A percentile compares a stretch with the other conserved stretches of the same genome.
Evolutionary conservation across 2,888 invertebrate genomes (phyloP).

Genomic region (Cantharis flavilabris): DNA sequence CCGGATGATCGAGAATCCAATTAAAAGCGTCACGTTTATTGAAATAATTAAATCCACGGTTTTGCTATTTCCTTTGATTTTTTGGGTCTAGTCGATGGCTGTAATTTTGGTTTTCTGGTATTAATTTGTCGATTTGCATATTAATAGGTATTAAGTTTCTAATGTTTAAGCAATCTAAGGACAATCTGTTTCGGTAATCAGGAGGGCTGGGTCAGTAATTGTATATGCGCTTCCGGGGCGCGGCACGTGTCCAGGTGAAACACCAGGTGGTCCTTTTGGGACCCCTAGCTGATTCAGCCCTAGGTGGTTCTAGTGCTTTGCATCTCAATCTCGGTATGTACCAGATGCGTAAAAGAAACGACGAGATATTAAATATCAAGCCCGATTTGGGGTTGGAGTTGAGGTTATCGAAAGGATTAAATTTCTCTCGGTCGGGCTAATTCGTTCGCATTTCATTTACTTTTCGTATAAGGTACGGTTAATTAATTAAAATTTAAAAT

Average conservation of each 20-base stretch:
- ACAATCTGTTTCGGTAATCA: conserved; percentile 25
- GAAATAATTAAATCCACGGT: not conserved
- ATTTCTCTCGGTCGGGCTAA: not conserved
- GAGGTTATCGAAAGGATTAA: not conserved
- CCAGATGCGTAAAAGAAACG: conserved; percentile 2
- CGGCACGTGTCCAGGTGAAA: conserved; percentile 31
- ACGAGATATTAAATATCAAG: not conserved
- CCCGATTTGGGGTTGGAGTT: not conserved
- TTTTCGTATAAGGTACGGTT: not conserved
- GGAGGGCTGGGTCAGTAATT: conserved; percentile 18
- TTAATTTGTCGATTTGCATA: not conserved
- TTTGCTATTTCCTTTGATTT: not conserved
- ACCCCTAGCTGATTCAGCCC: conserved; percentile 10
- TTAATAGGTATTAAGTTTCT: not conserved
- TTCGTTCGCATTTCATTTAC: not conserved
- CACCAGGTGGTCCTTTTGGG: conserved; percentile 25
- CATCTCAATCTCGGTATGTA: conserved; percentile 15
- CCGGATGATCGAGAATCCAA: too few species aligned
- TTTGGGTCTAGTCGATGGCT: not conserved
- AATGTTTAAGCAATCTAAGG: not conserved
- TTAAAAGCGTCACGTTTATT: too few species aligned
- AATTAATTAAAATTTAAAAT: not conserved
- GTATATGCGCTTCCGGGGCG: conserved; percentile 26
- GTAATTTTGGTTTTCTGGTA: not conserved
- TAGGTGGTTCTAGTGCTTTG: conserved; percentile 7